These are phyloP conservation scores for Lepus townsendii DNA, from an alignment of 2,797 vertebrate genomes.

Conservation along the genomic window DNA sequence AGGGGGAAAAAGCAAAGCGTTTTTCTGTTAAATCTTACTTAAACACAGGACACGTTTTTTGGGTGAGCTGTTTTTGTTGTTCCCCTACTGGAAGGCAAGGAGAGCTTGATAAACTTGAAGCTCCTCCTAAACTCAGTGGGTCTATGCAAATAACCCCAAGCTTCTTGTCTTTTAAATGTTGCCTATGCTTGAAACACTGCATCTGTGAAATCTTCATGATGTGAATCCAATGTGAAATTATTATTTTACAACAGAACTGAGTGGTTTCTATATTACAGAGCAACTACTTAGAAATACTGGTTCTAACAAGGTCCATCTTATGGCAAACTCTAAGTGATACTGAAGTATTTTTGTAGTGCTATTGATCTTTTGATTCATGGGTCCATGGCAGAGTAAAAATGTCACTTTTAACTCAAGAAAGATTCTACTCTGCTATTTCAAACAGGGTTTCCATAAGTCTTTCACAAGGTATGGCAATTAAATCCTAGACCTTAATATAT, in stretches of 20 bases:
- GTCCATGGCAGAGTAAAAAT: not conserved
- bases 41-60: not conserved
- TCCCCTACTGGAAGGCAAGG: constrained; percentile 19
- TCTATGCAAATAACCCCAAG: constrained; percentile 16
- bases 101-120: not conserved
- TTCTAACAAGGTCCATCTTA: no score
- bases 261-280: no score
- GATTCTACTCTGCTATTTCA: constrained; percentile 31
- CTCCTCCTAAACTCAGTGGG: not conserved
- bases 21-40: constrained; percentile 19
- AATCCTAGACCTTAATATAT: not conserved
- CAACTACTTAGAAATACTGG: no score
- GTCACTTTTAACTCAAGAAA: constrained; percentile 9
- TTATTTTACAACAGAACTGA: no score
- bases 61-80: not conserved
- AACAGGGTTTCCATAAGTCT: not conserved
- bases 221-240: not conserved
- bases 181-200: not conserved
- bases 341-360: no score
- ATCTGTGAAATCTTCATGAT: constrained; percentile 42
- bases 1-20: not conserved
- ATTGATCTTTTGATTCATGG: no score
- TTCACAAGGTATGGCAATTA: not conserved
- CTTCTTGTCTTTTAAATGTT: constrained; percentile 8
- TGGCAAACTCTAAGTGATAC: no score